Percentiles rank a stretch among this genome's conserved stretches.
Evolutionary conservation across 1,140 invertebrate species (phyloP).

Genomic region (Heliconius eleuchia): DNA sequence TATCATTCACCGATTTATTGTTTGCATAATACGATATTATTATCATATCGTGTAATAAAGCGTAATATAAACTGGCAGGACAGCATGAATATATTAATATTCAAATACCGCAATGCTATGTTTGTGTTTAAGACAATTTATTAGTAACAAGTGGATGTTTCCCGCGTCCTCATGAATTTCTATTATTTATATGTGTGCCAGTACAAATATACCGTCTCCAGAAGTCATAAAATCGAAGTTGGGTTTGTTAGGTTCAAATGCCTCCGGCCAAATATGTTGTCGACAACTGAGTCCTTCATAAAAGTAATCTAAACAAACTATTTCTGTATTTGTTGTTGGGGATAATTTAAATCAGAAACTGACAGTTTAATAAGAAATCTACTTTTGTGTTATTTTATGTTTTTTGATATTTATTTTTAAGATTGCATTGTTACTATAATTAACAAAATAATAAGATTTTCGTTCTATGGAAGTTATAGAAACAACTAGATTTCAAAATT

Average conservation of each 20-base stretch:
- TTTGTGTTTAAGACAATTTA: slow-evolving; percentile 8
- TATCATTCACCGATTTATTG: background rate
- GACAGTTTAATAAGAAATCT: background rate
- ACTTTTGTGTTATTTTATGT: background rate
- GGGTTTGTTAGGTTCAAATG: slow-evolving; percentile 41
- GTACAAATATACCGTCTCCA: slow-evolving; percentile 47
- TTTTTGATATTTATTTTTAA: background rate
- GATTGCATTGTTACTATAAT: background rate
- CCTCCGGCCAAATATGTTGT: slow-evolving; percentile 40
- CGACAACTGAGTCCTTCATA: slow-evolving; percentile 1
- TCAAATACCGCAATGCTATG: slow-evolving; percentile 7
- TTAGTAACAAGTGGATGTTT: slow-evolving; percentile 16
- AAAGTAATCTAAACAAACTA: slow-evolving; percentile 20
- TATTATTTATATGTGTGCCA: slow-evolving; percentile 27
- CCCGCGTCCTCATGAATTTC: slow-evolving; percentile 27
- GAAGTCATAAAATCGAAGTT: slow-evolving; percentile 45
- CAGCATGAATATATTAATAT: slow-evolving; percentile 10
- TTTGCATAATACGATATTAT: background rate
- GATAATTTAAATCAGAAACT: background rate
- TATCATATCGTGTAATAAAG: background rate
- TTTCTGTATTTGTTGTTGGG: background rate
- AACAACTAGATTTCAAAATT: no score
- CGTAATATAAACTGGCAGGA: slow-evolving; percentile 12
- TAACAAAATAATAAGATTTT: background rate
- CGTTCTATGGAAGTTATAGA: no score